Base-by-base conservation (phyloP, 2,797 vertebrate species). In the Calcarius lapponicus region DNA sequence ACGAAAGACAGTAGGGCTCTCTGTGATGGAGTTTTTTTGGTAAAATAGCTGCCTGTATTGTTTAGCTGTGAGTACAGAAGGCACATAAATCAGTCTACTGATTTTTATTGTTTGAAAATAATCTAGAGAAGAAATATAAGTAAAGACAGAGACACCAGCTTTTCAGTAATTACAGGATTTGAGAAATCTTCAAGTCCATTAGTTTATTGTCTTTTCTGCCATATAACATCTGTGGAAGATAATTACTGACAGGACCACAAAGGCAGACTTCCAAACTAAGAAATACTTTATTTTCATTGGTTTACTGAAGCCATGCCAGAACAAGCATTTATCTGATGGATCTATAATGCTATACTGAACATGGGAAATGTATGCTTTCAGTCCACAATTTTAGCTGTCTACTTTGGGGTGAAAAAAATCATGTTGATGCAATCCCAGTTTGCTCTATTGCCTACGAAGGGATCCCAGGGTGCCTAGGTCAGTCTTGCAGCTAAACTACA, bases 361-460 rank as follows among this genome's bases (percentile, higher is more conserved):
- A 32, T 21, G 51, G 79, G 8, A 57, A 61, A 74, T 20, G 47
- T 28, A 5, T 1, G 1, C 7, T 91, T 80, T 50, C 12, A 53
- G 4, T 22, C 7, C 17, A 42, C 5, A 2, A n/a, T 25, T 61
- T 93, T 61, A 81, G 20, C 24, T 8, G 3, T 38, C 18, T 38
- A 5, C 29, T 81, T 72, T 61, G 47, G 26, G 29, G 34, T n/a
- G 6, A 31, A 74, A 88, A 71, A 22, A 48, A 51, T 19, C 7
- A 17, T 16, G 18, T 45, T 65, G 53, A 5, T 34, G 34, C 13
- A 62, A 36, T 50, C 17, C 21, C 45, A 36, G 7, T 58, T 82
- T 67, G 29, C 32, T 60, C 13, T 61, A 1, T 24, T 71, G 20
- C 4, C 9, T 80, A 0, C 1, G 0, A 66, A 57, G 20, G 6